Evolutionary conservation across 2,797 vertebrate genomes (phyloP), one percentile per base, ranked within the genome.

Genomic region (Iguana delicatissima): DNA sequence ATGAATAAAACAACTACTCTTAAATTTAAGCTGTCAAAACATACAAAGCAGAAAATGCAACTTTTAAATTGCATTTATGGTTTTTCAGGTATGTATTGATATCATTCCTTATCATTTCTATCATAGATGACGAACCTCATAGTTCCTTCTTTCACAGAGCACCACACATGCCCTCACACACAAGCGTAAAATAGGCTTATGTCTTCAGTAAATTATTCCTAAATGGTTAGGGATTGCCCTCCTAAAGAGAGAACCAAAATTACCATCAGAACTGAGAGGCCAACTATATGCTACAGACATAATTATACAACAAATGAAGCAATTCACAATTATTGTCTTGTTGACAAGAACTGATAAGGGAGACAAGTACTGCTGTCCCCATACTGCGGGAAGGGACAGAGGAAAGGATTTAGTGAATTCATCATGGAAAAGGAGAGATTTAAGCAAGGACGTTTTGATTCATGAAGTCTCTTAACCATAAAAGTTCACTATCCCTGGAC

Each of bases 61-160:
- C 29, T 10, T 64, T 64, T 64, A 46, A 85, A 50, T 4, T 73
- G 7, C 35, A 22, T 76, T 93, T 92, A 80, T 85, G 13, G 6
- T 22, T 90, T 94, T 79, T 86, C 93, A 50, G 91, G 87, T 81
- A 91, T 87, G 55, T 59, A 72, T 72, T 85, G 12, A 82, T 55
- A 76, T 64, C 22, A 46, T 80, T 52, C n/a, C 80, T 52, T 46
- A 64, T 73, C 46, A 84, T 59, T 13, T 84, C 52, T 7, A 72
- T 80, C 35, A 29, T 50, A 50, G 22, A 26, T 72, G 20, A 88
- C 8, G 46, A 59, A 38, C 64, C 2, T 69, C 10, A 77, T 0
- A 1, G 67, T 67, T 87, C 62, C 64, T 1, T 0, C 20, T 26
- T 59, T 86, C 67, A 2, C 0, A 64, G 32, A 87, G 55, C 83